phyloP scores from a whole-genome alignment of 2,113 vertebrate species.

The Camarhynchus parvulus region DNA sequence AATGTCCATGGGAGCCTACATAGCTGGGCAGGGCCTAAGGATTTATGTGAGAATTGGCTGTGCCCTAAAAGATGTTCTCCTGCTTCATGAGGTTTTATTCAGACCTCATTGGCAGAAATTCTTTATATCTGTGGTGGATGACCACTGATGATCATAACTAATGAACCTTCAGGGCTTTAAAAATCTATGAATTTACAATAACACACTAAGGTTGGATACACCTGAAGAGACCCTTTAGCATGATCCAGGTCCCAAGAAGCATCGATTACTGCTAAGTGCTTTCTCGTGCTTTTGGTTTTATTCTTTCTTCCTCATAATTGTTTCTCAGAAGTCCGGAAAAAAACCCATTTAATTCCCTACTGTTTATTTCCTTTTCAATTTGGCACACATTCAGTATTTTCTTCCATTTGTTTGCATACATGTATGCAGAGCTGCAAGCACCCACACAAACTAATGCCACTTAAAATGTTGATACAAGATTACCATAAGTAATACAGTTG shows the following conservation, averaged over 20 bases:
- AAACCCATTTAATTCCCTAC: background rate
- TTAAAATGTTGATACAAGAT: conserved; percentile 21
- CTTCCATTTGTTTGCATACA: conserved; percentile 15
- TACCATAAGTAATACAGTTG: background rate
- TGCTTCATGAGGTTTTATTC: background rate
- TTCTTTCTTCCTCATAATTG: background rate
- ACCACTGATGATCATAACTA: background rate
- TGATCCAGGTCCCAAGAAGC: background rate
- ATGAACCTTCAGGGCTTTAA: background rate
- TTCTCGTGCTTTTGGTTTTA: background rate
- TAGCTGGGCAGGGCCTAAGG: background rate
- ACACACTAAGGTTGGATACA: background rate
- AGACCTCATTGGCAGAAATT: background rate
- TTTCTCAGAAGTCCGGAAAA: conserved; percentile 19
- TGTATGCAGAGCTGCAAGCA: background rate
- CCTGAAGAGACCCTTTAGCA: background rate
- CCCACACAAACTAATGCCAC: background rate
- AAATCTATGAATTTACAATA: background rate
- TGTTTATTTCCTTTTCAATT: background rate
- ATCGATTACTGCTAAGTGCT: background rate
- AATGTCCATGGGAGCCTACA: background rate
- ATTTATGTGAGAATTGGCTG: background rate
- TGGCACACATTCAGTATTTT: conserved; percentile 7
- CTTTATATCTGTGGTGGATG: background rate
- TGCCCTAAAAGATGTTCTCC: background rate